These are phyloP conservation scores for Dimorphilus gyrociliatus DNA, from an alignment of 2,888 invertebrate genomes.

Conservation along the genomic window DNA sequence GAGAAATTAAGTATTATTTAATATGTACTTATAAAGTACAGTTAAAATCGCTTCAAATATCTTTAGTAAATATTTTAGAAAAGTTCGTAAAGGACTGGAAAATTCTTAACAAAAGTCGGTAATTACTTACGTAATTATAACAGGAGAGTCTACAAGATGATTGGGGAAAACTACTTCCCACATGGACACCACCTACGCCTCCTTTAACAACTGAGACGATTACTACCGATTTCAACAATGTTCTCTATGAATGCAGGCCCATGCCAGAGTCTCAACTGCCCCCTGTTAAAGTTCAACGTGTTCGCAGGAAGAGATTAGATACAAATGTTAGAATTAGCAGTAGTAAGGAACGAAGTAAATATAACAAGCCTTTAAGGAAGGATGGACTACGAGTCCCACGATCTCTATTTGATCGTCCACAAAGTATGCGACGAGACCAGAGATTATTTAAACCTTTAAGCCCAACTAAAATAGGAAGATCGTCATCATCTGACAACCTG, in stretches of 20 bases:
- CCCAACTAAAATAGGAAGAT: constrained; percentile 5
- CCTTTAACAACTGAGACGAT: too few relatives aligned
- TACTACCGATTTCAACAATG: constrained; percentile 76
- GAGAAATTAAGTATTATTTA: too few relatives aligned
- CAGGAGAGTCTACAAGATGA: constrained; percentile 5
- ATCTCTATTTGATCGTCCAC: constrained; percentile 63
- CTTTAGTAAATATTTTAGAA: too few relatives aligned
- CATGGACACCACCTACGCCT: constrained; percentile 92
- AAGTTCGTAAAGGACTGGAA: too few relatives aligned
- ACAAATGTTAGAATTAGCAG: too few relatives aligned
- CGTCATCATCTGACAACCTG: constrained; percentile 17
- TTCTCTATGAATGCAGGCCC: constrained; percentile 57
- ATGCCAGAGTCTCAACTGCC: constrained; percentile 66
- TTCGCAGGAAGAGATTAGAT: constrained; percentile 53
- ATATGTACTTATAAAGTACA: too few relatives aligned
- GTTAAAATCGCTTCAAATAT: too few relatives aligned
- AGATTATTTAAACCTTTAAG: constrained; percentile 3
- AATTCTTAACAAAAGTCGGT: too few relatives aligned
- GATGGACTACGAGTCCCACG: constrained; percentile 58
- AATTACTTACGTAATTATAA: constrained; percentile 3
- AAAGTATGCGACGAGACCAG: constrained; percentile 54
- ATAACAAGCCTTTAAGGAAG: too few relatives aligned
- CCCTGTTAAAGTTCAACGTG: constrained; percentile 60
- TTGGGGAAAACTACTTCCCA: constrained; percentile 5
- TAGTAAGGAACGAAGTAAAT: too few relatives aligned